Conservation (phyloP, 2,113 vertebrate species). For the Poeciliopsis retropinna region DNA sequence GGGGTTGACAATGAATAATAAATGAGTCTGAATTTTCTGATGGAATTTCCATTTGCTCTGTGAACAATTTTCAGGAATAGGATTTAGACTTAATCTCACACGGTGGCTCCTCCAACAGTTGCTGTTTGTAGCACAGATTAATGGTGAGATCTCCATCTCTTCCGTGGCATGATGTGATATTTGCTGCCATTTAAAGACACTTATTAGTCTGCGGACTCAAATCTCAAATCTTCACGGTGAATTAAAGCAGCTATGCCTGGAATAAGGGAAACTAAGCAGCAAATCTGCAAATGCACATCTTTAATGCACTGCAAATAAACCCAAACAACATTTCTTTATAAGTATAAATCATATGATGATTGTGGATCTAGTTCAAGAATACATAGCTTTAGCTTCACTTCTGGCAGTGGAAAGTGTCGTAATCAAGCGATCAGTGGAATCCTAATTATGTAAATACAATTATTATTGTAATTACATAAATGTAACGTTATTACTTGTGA, state of each 20-base stretch:
- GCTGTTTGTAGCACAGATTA: constrained; percentile 72
- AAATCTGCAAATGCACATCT: constrained; percentile 40
- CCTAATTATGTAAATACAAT: too few species aligned
- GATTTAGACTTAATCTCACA: constrained; percentile 77
- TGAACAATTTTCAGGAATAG: constrained; percentile 74
- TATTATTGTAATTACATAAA: too few species aligned
- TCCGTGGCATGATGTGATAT: constrained; percentile 53
- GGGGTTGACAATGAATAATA: constrained; percentile 77
- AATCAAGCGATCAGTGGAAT: not conserved
- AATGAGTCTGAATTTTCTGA: constrained; percentile 77
- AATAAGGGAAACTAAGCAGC: constrained; percentile 35
- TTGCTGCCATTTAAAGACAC: constrained; percentile 60
- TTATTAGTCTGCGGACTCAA: constrained; percentile 47
- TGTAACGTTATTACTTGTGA: too few species aligned
- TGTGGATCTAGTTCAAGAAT: not conserved
- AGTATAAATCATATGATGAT: constrained; percentile 13
- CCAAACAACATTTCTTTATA: constrained; percentile 17
- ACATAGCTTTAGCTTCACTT: not conserved
- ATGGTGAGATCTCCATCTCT: constrained; percentile 55
- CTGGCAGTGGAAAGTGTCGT: not conserved
- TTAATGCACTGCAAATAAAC: constrained; percentile 44
- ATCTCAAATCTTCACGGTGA: constrained; percentile 33
- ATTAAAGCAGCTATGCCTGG: constrained; percentile 19
- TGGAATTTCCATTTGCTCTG: constrained; percentile 79
- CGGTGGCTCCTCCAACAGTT: constrained; percentile 64